Base-by-base conservation (phyloP, 2,797 vertebrate genomes). In the Poeciliopsis gracilis region DNA sequence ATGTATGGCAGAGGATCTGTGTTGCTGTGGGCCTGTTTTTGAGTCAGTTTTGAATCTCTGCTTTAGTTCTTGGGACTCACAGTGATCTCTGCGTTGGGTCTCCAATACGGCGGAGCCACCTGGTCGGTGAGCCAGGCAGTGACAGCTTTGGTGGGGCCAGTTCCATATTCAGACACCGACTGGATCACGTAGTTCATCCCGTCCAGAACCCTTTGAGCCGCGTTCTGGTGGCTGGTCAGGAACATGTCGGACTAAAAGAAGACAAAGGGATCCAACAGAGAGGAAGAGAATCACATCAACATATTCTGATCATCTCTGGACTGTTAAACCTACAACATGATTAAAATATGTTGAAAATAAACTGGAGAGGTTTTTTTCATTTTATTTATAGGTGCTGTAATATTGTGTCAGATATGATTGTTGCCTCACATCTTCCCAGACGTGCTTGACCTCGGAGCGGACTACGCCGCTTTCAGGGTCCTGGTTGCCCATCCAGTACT, bases 401-500 rank as follows among this genome's bases (percentile, higher is more conserved):
- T 67, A 38, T 23, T 38, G 23, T 51, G 38, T 25, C 63, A 13
- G 25, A 43, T 67, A 25, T 12, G 2, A 43, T 13, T 41, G 4
- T 69, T 9, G 8, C 16, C 93, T 92, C 80, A 97, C 96, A 88
- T 94, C 95, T 38, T 94, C 93, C 96, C 96, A 97, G 57, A 97
- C 96, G 0, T 97, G 96, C 55, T 96, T 96, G 83, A 97, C 90
- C 83, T 97, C 96, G 0, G 95, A 94, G 4, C 96, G 94, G 75
- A 96, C 96, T 70, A 96, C 94, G 0, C 89, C 46, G 81, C 94
- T 95, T 91, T 97, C 96, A 0, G 96, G 96, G 82, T 96, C 96
- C 87, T 94, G 95, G 91, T 97, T 97, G 30, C 96, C 96, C 91
- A 96, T 74, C 96, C 96, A 97, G 93, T 95, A 96, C 92, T 97